A percentile compares a stretch with the other conserved stretches of the same genome.
phyloP scores from a whole-genome alignment of 2,888 invertebrate species.

The Drosophila leonis region DNA sequence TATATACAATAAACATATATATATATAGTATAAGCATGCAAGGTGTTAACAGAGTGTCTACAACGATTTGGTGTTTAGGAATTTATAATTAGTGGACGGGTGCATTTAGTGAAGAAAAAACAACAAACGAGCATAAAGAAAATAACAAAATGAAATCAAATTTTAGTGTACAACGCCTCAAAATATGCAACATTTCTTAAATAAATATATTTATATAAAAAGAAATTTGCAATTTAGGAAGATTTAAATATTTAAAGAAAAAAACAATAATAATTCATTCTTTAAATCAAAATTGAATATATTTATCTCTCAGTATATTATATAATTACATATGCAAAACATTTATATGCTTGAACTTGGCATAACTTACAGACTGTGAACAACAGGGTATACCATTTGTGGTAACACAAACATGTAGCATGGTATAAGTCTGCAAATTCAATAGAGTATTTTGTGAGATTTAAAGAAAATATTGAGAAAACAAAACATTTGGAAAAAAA shows the following conservation, averaged over 20 bases:
- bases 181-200: conserved; percentile 32
- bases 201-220: not conserved
- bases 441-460: conserved; percentile 17
- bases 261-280: not conserved
- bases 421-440: conserved; percentile 93
- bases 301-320: conserved; percentile 11
- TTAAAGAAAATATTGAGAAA: conserved; percentile 6
- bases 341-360: conserved; percentile 20
- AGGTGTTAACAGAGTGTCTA: conserved; percentile 29
- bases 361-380: conserved; percentile 91
- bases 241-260: not conserved
- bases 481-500: conserved; percentile 20
- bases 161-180: conserved; percentile 28
- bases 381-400: conserved; percentile 94
- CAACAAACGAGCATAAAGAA: conserved; percentile 19
- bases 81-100: conserved; percentile 21
- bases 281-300: conserved; percentile 4
- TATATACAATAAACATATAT: not conserved
- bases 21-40: conserved; percentile 37
- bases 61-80: conserved; percentile 14
- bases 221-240: not conserved
- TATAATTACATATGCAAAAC: not conserved
- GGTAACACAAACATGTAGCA: conserved; percentile 94
- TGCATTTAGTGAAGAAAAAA: conserved; percentile 35
- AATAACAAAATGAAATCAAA: not conserved